Percentiles rank a stretch among this genome's conserved stretches.
phyloP scores from a whole-genome alignment of 2,113 vertebrate species.

The Phocoena sinus region DNA sequence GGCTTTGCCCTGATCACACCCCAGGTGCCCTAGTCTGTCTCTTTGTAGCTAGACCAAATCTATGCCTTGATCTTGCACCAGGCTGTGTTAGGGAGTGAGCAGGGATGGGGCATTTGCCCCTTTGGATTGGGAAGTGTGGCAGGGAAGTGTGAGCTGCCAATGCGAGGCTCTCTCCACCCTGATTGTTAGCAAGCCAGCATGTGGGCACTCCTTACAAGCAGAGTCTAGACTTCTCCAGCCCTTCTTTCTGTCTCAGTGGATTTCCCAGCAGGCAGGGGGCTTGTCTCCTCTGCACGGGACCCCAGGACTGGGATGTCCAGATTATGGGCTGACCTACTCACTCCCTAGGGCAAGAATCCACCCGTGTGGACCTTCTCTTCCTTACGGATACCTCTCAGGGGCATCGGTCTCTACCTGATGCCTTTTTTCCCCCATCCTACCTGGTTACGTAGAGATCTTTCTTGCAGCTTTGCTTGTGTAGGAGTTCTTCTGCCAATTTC shows the following conservation, averaged over 20 bases:
- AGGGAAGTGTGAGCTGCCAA: neutral
- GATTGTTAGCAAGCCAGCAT: neutral
- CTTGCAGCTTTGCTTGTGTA: neutral
- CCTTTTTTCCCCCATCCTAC: accelerated
- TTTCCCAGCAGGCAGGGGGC: neutral
- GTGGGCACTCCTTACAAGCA: neutral
- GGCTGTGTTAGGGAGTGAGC: neutral
- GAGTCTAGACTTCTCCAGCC: neutral
- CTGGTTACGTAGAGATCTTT: neutral
- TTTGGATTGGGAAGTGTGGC: neutral
- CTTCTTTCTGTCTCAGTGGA: neutral
- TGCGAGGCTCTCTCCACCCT: neutral
- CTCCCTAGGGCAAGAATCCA: neutral
- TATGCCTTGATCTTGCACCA: neutral
- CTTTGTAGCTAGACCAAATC: neutral
- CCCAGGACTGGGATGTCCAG: neutral
- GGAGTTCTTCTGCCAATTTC: neutral
- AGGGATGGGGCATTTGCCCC: neutral
- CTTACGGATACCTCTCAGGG: neutral
- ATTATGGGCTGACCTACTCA: neutral
- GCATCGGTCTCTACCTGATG: neutral
- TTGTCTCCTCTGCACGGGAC: accelerated
- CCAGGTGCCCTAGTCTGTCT: neutral
- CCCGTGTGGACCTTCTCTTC: neutral
- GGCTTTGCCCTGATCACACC: neutral